Base-by-base conservation (phyloP, 2,888 invertebrate genomes). In the Chloromyia formosa region DNA sequence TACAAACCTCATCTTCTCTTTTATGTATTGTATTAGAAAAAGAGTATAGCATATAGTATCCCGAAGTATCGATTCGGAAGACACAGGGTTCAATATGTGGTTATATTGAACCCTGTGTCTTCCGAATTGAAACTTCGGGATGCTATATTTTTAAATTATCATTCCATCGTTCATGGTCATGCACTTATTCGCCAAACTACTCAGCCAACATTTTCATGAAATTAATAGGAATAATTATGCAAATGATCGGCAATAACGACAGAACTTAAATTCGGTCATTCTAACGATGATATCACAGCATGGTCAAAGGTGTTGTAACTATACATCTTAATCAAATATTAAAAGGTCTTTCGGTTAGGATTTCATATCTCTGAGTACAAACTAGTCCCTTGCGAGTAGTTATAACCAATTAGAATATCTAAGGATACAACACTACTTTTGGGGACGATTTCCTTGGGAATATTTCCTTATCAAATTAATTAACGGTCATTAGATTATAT, bases 381-480 rank as follows among this genome's bases (percentile, higher is more conserved):
- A 62, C 35, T 62, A 16, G n/a, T 40, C 18, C 62, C 40, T 62
- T 10, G 62, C 14, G 62, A 62, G 62, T 27, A 40, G 62, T 62
- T 62, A 18, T 18, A n/a, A 62, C 62, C 62, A 62, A 62, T 62
- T 62, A 62, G 62, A 40, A 35, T 40, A 62, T 40, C 27, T 35
- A 16, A 35, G 35, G 61, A 61, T 61, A 61, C 61, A 62, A 62
- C 35, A 62, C 62, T 23, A 62, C 40, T 35, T 7, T 35, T 62
- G 16, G 40, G 27, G 62, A 62, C 12, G 40, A 62, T 62, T 27
- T 62, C 62, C 23, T 10, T 62, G 62, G 60, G 62, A 62, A 62
- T 62, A 62, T 62, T 62, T 62, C 62, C 62, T 62, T 62, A 62
- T 62, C 62, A 62, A 35, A 62, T 62, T 62, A 62, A 62, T 62